Conservation (phyloP, 2,888 invertebrate species). For the Drosophila limbata region DNA sequence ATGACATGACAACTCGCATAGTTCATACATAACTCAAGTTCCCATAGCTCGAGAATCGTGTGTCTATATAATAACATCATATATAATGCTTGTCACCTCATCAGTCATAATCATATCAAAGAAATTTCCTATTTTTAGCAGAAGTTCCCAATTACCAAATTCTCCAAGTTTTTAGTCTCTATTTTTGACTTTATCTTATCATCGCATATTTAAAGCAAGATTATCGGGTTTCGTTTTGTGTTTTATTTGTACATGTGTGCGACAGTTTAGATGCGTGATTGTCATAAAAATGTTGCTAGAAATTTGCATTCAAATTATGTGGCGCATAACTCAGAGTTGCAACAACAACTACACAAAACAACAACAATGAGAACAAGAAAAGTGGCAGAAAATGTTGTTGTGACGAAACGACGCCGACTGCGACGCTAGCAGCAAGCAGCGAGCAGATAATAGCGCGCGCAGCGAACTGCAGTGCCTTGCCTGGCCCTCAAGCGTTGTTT, state of each 20-base stretch:
- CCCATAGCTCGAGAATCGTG: slow-evolving; percentile 5
- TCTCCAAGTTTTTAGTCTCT: slow-evolving; percentile 13
- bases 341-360: slow-evolving; percentile 15
- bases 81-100: slow-evolving; percentile 14
- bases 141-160: slow-evolving; percentile 2
- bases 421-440: slow-evolving; percentile 22
- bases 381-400: slow-evolving; percentile 42
- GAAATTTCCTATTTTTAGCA: slow-evolving; percentile 39
- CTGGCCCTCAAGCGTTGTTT: slow-evolving; percentile 35
- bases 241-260: slow-evolving; percentile 4
- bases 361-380: slow-evolving; percentile 13
- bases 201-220: slow-evolving; percentile 37
- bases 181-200: slow-evolving; percentile 48
- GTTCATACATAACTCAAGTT: slow-evolving; percentile 24
- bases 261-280: slow-evolving; percentile 35
- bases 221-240: slow-evolving; percentile 23
- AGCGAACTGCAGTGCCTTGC: slow-evolving; percentile 30
- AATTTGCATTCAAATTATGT: slow-evolving; percentile 54
- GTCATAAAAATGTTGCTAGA: slow-evolving; percentile 27
- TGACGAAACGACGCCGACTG: slow-evolving; percentile 59
- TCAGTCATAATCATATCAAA: slow-evolving; percentile 33
- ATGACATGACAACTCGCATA: slow-evolving; percentile 9
- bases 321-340: slow-evolving; percentile 30
- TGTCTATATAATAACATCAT: slow-evolving; percentile 24
- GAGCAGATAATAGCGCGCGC: slow-evolving; percentile 1